A percentile compares a stretch with the other conserved stretches of the same genome.
Conservation (phyloP, 2,888 invertebrate species). For the Anarsia innoxiella region DNA sequence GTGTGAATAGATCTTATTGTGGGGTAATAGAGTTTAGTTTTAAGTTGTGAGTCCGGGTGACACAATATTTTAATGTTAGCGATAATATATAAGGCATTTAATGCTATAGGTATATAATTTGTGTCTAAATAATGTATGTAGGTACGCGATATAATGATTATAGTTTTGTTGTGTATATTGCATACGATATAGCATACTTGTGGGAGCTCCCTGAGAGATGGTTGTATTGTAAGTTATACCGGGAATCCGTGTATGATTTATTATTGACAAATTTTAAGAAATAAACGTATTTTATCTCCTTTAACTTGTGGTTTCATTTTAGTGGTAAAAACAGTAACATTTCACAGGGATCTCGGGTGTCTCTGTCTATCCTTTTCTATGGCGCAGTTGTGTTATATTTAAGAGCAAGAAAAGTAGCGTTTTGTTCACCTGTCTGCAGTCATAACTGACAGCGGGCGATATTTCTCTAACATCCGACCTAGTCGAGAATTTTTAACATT, state of each 20-base stretch:
- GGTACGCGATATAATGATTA: constrained; percentile 26
- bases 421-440: no score
- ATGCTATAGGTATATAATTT: constrained; percentile 35
- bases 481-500: no score
- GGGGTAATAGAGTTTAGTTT: constrained; percentile 11
- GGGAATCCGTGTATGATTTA: constrained; percentile 41
- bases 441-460: no score
- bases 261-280: constrained; percentile 67
- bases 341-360: no score
- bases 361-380: no score
- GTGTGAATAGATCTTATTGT: constrained; percentile 12
- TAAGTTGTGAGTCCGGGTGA: constrained; percentile 18
- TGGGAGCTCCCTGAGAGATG: constrained; percentile 31
- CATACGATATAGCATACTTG: constrained; percentile 25
- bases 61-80: constrained; percentile 18
- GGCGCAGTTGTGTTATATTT: no score
- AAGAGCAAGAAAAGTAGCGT: no score
- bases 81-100: constrained; percentile 27
- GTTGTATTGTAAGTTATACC: constrained; percentile 53
- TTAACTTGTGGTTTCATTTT: constrained; percentile 51
- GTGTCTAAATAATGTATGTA: constrained; percentile 35
- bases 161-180: constrained; percentile 44
- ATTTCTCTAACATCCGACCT: no score
- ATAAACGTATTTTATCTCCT: constrained; percentile 70
- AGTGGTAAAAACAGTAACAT: no score